A percentile compares a stretch with the other conserved stretches of the same genome.
Evolutionary conservation across 2,797 vertebrate species (phyloP).

Genomic region (Propithecus deckenii): DNA sequence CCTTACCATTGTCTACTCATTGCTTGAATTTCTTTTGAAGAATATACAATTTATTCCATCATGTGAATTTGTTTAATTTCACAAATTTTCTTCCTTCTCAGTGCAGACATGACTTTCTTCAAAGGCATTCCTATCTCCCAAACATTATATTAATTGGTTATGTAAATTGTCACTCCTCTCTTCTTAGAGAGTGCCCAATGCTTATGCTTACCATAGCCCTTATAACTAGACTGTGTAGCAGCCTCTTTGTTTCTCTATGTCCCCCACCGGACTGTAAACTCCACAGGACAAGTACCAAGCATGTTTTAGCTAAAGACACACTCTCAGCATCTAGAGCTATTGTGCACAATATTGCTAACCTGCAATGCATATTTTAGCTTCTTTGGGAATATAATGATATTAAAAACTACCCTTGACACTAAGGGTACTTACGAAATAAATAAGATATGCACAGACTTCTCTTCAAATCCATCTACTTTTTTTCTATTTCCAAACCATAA

Average conservation of each 20-base stretch:
- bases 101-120: background rate
- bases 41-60: background rate
- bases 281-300: background rate
- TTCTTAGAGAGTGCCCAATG: background rate
- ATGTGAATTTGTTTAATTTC: background rate
- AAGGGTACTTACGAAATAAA: background rate
- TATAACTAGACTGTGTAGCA: background rate
- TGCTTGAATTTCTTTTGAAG: conserved; percentile 26
- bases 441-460: background rate
- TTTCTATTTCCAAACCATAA: background rate
- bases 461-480: background rate
- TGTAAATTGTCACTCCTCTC: background rate
- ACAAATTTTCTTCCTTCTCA: background rate
- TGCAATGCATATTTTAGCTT: background rate
- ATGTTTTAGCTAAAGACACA: background rate
- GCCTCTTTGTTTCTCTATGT: background rate
- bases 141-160: background rate
- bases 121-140: background rate
- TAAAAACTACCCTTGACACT: background rate
- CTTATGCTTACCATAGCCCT: background rate
- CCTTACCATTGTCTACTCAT: background rate
- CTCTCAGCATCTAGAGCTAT: background rate
- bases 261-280: background rate
- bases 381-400: background rate
- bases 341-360: background rate